phyloP scores from a whole-genome alignment of 2,797 vertebrate genomes.

The Alauda arvensis region DNA sequence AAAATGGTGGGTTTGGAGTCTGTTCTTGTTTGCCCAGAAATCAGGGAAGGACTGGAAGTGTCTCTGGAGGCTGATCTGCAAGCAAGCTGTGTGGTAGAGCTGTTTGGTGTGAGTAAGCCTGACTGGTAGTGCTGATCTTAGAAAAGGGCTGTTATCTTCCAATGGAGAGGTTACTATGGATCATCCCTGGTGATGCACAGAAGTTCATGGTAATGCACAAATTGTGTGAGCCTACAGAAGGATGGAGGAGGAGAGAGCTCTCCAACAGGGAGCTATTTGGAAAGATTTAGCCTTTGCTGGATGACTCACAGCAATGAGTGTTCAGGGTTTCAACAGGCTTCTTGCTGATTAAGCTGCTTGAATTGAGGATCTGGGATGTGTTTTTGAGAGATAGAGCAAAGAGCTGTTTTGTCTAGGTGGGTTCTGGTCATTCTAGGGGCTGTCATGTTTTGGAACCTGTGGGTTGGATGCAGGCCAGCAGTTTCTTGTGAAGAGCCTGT shows the following conservation, averaged over 20 bases:
- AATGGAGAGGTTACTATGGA: conserved; percentile 1
- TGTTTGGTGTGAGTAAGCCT: conserved; percentile 2
- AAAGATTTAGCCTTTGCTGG: background rate
- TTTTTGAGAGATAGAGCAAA: background rate
- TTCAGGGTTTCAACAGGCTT: background rate
- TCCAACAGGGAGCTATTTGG: background rate
- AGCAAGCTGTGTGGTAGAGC: background rate
- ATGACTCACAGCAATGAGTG: background rate
- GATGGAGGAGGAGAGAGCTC: background rate
- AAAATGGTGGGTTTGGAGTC: background rate
- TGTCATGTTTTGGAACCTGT: background rate
- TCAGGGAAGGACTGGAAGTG: background rate
- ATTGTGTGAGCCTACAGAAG: background rate
- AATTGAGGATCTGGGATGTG: background rate
- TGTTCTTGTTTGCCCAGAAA: background rate
- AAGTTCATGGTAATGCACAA: background rate
- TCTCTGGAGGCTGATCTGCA: background rate
- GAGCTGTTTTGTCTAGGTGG: background rate
- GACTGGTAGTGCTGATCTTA: background rate
- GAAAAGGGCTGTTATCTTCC: background rate
- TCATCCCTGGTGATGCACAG: background rate
- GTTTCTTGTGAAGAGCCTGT: background rate
- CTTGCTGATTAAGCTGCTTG: background rate
- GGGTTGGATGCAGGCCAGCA: background rate
- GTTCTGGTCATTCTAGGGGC: background rate